These are phyloP conservation scores for Cnemophilus loriae DNA, from an alignment of 2,113 vertebrate genomes.

Conservation along the genomic window DNA sequence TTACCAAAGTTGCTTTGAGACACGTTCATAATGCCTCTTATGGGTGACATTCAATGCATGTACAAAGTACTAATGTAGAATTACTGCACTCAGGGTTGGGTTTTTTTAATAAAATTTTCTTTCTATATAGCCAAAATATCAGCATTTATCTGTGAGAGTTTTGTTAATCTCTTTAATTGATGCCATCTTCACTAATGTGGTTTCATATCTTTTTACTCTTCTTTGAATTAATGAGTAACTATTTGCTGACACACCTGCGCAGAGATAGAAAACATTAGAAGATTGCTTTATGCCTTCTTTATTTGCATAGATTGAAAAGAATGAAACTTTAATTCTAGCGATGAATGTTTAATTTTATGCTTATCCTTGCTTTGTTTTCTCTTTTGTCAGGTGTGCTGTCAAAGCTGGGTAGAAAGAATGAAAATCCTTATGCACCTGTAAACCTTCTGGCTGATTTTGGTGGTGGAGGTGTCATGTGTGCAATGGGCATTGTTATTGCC, in stretches of 20 bases:
- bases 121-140: background rate
- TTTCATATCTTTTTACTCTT: background rate
- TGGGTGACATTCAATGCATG: rapidly evolving
- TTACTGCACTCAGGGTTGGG: background rate
- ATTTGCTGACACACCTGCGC: background rate
- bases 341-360: background rate
- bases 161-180: background rate
- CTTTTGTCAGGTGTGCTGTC: slow-evolving; percentile 83
- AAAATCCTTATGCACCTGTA: slow-evolving; percentile 83
- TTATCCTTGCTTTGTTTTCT: background rate
- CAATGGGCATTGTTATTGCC: slow-evolving; percentile 85
- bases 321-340: background rate
- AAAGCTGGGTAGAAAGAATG: slow-evolving; percentile 79
- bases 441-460: slow-evolving; percentile 94
- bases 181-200: background rate
- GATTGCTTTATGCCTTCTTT: background rate
- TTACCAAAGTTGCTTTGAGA: background rate
- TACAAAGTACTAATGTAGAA: background rate
- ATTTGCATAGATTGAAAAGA: background rate
- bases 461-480: slow-evolving; percentile 86
- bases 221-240: background rate
- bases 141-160: background rate
- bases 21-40: background rate
- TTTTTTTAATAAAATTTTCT: background rate
- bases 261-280: background rate